Conservation (phyloP, 2,797 vertebrate genomes). For the Oryzias sinensis region DNA sequence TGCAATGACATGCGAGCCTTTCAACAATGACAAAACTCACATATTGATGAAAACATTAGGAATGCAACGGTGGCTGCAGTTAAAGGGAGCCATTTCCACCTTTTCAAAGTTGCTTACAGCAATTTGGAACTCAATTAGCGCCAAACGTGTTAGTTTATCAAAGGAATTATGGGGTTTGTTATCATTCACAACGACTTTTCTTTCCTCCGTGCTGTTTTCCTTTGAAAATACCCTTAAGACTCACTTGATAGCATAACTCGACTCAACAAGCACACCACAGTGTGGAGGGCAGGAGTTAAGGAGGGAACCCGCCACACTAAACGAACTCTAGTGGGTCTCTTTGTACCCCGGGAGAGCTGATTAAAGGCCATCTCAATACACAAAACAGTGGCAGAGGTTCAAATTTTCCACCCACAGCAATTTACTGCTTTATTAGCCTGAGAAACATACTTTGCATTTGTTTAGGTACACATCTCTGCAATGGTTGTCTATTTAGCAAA, state of each 20-base stretch:
- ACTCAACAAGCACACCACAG: conserved; percentile 45
- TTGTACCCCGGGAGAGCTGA: conserved; percentile 40
- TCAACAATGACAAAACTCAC: not conserved
- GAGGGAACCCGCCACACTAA: conserved; percentile 26
- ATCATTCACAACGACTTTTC: conserved; percentile 38
- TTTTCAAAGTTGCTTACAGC: conserved; percentile 49
- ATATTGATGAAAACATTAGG: conserved; percentile 2
- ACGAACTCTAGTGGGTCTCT: conserved; percentile 34
- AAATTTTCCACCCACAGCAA: conserved; percentile 35
- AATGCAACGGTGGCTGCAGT: conserved; percentile 4
- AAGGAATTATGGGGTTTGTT: conserved; percentile 48
- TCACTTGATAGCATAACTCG: conserved; percentile 24
- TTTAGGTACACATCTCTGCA: conserved; percentile 1
- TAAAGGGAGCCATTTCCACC: conserved; percentile 35
- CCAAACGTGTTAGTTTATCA: conserved; percentile 52
- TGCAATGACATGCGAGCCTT: not conserved
- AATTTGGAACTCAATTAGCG: conserved; percentile 55
- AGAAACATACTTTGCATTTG: conserved; percentile 34
- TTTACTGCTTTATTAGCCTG: conserved; percentile 46
- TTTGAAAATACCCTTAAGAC: conserved; percentile 36
- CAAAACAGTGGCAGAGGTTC: conserved; percentile 24
- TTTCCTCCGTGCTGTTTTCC: conserved; percentile 16
- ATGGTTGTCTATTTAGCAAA: not conserved
- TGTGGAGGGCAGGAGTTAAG: conserved; percentile 43
- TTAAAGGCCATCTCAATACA: conserved; percentile 37